phyloP scores from a whole-genome alignment of 2,113 vertebrate genomes.

The Madoqua kirkii region DNA sequence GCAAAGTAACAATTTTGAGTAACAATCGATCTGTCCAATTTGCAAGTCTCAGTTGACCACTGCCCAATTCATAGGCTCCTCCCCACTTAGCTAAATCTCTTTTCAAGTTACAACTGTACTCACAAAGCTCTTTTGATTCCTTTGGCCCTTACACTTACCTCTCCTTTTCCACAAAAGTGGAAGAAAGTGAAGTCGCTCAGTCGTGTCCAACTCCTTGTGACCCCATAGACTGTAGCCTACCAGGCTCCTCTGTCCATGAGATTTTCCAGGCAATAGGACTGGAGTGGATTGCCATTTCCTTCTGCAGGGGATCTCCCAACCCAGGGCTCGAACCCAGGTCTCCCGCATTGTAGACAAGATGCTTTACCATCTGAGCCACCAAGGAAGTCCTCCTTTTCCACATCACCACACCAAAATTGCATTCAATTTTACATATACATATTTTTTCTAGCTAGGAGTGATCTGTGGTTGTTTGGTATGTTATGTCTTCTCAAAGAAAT shows the following conservation, averaged over 20 bases:
- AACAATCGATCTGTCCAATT: slow-evolving; percentile 20
- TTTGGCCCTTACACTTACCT: background rate
- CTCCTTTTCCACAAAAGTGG: background rate
- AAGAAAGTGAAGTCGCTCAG: no score
- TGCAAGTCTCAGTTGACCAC: background rate
- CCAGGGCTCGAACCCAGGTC: no score
- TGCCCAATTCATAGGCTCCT: background rate
- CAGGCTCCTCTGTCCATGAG: no score
- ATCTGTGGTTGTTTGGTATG: slow-evolving; percentile 6
- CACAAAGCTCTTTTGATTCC: background rate
- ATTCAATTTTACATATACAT: background rate
- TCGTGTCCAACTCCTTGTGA: no score
- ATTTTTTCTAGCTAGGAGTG: slow-evolving; percentile 16
- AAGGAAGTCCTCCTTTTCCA: background rate
- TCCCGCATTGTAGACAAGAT: no score
- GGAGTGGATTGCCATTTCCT: no score
- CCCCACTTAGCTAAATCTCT: background rate
- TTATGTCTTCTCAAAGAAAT: slow-evolving; percentile 32
- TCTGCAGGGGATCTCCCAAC: no score
- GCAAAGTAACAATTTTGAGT: background rate
- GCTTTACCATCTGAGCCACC: no score
- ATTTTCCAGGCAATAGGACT: no score
- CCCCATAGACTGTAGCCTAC: no score
- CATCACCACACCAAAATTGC: slow-evolving; percentile 9
- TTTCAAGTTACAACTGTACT: slow-evolving; percentile 12